Percentiles rank a stretch among this genome's conserved stretches.
Conservation (phyloP, 2,797 vertebrate species). For the Enteromius radiatus region DNA sequence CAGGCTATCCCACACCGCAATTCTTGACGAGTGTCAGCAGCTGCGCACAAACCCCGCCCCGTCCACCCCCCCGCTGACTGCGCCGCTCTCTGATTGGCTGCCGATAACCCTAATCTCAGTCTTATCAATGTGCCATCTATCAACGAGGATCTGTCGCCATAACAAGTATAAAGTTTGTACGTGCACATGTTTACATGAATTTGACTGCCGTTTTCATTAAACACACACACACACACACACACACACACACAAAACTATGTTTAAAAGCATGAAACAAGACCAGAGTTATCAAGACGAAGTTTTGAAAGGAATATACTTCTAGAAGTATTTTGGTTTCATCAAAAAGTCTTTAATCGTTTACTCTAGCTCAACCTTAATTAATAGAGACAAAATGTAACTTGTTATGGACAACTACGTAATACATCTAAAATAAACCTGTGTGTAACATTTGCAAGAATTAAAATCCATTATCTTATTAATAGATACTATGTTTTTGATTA, state of each 20-base stretch:
- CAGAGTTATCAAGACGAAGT: neutral
- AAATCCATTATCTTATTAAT: neutral
- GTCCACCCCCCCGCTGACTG: slow-evolving; percentile 10
- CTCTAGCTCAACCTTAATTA: neutral
- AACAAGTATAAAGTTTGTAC: slow-evolving; percentile 8
- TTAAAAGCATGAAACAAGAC: neutral
- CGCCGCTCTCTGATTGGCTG: slow-evolving; percentile 46
- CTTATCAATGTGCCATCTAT: slow-evolving; percentile 60
- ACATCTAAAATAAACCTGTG: neutral
- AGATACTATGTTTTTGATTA: neutral
- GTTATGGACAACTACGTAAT: neutral
- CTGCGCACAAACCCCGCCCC: slow-evolving; percentile 59
- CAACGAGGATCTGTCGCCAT: slow-evolving; percentile 9
- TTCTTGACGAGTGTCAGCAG: slow-evolving; percentile 66
- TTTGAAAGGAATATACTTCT: neutral
- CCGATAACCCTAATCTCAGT: slow-evolving; percentile 51
- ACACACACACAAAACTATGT: neutral
- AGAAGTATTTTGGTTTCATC: neutral
- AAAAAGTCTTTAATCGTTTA: neutral
- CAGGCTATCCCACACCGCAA: slow-evolving; percentile 49
- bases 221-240: neutral
- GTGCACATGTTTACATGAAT: neutral
- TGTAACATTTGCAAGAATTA: neutral
- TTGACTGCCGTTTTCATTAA: neutral
- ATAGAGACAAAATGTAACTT: neutral